phyloP scores from a whole-genome alignment of 2,888 invertebrate genomes.

The Phaonia tiefii region DNA sequence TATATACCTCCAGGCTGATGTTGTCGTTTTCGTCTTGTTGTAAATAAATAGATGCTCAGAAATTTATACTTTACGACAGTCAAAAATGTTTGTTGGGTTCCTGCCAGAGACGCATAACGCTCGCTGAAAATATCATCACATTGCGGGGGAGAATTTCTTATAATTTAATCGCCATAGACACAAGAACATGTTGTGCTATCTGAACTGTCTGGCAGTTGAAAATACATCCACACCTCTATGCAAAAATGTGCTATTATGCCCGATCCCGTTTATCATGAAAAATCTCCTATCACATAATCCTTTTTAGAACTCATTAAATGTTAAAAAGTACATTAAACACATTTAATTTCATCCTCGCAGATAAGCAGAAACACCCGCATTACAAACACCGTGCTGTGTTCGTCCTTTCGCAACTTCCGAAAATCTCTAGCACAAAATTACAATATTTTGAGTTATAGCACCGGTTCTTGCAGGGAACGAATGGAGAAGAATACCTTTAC shows the following conservation, averaged over 20 bases:
- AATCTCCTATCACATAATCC: conserved; percentile 42
- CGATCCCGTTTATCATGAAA: conserved; percentile 32
- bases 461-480: background rate
- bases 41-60: too few relatives aligned
- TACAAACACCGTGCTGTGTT: too few relatives aligned
- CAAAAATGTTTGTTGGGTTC: too few relatives aligned
- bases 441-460: conserved; percentile 47
- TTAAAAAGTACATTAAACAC: conserved; percentile 46
- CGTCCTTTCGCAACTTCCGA: background rate
- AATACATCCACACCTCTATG: too few relatives aligned
- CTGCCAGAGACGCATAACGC: conserved; percentile 20
- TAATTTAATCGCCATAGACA: conserved; percentile 27
- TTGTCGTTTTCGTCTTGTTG: too few relatives aligned
- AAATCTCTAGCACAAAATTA: conserved; percentile 28
- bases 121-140: conserved; percentile 11
- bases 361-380: background rate
- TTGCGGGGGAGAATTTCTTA: conserved; percentile 8
- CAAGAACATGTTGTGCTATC: conserved; percentile 33
- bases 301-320: conserved; percentile 51
- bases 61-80: too few relatives aligned
- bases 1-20: too few relatives aligned
- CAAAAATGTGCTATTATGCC: too few relatives aligned
- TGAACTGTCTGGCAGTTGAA: too few relatives aligned
- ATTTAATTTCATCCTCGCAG: conserved; percentile 27
- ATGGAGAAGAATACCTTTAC: conserved; percentile 20